These are phyloP conservation scores for Indicator maculatus DNA, from an alignment of 2,113 vertebrate genomes.

Conservation along the genomic window DNA sequence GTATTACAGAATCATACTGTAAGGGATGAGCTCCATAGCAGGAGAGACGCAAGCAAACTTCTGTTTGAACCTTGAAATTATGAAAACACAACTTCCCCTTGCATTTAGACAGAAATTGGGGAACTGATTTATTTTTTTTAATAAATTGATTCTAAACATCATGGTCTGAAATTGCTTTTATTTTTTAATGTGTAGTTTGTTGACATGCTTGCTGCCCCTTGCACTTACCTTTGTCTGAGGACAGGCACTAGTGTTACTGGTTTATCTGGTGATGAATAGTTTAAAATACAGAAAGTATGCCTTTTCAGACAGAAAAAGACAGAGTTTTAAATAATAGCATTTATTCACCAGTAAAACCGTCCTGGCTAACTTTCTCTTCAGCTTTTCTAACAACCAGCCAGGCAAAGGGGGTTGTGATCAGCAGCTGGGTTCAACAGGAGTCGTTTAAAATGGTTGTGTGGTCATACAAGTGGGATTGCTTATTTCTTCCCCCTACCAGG, in stretches of 20 bases:
- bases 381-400: neutral
- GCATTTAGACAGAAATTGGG: neutral
- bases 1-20: neutral
- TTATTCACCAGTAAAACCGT: neutral
- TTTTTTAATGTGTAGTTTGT: neutral
- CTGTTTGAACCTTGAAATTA: neutral
- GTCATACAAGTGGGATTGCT: neutral
- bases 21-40: neutral
- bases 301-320: neutral
- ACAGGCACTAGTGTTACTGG: neutral
- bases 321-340: neutral
- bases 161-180: neutral
- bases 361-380: neutral
- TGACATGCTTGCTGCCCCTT: neutral
- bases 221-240: neutral
- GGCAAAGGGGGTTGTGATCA: neutral
- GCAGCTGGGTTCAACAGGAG: neutral
- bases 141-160: neutral
- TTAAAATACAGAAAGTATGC: neutral
- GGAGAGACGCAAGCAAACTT: neutral
- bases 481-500: neutral
- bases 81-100: neutral
- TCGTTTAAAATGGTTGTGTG: conserved; percentile 26
- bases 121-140: neutral
- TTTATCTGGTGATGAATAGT: neutral